Evolutionary conservation across 2,113 vertebrate genomes (phyloP).

Genomic region (Serinus canaria): DNA sequence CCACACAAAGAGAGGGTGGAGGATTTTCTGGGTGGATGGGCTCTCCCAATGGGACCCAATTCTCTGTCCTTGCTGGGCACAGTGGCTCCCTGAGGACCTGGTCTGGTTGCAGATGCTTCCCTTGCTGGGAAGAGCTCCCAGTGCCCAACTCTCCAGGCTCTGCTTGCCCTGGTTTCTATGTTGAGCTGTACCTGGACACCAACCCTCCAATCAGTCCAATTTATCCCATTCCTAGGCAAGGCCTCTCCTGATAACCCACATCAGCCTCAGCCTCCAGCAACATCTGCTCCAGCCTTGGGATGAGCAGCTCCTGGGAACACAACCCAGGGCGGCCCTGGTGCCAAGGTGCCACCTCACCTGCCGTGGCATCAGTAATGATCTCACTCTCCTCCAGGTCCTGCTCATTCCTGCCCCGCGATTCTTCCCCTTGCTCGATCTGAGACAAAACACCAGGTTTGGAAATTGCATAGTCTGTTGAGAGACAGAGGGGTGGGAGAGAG

Average conservation of each 20-base stretch:
- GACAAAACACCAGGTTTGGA: slow-evolving; percentile 78
- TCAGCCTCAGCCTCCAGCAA: background rate
- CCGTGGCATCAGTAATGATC: slow-evolving; percentile 67
- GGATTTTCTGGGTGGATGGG: background rate
- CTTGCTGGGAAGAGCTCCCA: background rate
- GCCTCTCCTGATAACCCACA: background rate
- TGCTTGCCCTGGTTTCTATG: background rate
- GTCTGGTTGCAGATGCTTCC: background rate
- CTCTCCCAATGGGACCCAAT: accelerated
- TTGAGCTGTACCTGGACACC: background rate
- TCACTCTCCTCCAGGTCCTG: slow-evolving; percentile 75
- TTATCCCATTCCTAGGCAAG: background rate
- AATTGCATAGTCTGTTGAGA: slow-evolving; percentile 76
- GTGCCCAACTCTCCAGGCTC: background rate
- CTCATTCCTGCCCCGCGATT: slow-evolving; percentile 43
- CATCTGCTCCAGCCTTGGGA: background rate
- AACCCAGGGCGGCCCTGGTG: background rate
- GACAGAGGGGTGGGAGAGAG: slow-evolving; percentile 5
- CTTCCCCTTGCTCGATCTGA: slow-evolving; percentile 73
- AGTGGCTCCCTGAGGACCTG: background rate
- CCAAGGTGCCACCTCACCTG: slow-evolving; percentile 54
- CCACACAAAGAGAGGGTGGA: background rate
- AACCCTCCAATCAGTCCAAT: background rate
- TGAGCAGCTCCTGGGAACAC: background rate
- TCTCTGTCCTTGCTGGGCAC: background rate